These are phyloP conservation scores for Drosophila ambigua DNA, from an alignment of 1,140 invertebrate genomes.

Conservation along the genomic window DNA sequence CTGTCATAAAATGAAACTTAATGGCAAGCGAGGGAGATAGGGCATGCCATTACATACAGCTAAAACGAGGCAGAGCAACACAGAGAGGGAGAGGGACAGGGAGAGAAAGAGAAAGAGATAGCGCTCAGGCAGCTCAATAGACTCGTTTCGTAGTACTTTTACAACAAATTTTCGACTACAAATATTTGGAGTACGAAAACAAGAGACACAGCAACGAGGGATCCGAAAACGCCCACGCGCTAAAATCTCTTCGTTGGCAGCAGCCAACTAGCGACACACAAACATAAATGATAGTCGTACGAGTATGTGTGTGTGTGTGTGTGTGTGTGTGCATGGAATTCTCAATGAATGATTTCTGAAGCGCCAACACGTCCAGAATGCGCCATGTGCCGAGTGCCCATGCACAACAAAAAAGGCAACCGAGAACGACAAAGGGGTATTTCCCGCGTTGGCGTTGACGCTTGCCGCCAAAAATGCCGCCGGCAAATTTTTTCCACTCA, in stretches of 20 bases:
- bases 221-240: constrained; percentile 58
- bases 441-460: constrained; percentile 33
- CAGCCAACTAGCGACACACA: constrained; percentile 61
- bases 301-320: background rate
- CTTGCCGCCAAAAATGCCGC: constrained; percentile 75
- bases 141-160: constrained; percentile 59
- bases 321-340: constrained; percentile 37
- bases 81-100: background rate
- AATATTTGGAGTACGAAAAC: constrained; percentile 80
- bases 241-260: constrained; percentile 61
- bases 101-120: constrained; percentile 12
- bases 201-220: constrained; percentile 45
- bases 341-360: constrained; percentile 79
- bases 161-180: constrained; percentile 71
- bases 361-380: constrained; percentile 35
- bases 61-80: constrained; percentile 1
- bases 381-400: constrained; percentile 29
- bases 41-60: constrained; percentile 20
- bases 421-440: constrained; percentile 28
- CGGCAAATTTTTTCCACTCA: constrained; percentile 33
- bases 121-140: constrained; percentile 30
- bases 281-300: constrained; percentile 12
- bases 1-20: constrained; percentile 81
- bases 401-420: constrained; percentile 11
- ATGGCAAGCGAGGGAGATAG: constrained; percentile 54